phyloP scores from a whole-genome alignment of 2,797 vertebrate species.

The Lophotriccus pileatus region DNA sequence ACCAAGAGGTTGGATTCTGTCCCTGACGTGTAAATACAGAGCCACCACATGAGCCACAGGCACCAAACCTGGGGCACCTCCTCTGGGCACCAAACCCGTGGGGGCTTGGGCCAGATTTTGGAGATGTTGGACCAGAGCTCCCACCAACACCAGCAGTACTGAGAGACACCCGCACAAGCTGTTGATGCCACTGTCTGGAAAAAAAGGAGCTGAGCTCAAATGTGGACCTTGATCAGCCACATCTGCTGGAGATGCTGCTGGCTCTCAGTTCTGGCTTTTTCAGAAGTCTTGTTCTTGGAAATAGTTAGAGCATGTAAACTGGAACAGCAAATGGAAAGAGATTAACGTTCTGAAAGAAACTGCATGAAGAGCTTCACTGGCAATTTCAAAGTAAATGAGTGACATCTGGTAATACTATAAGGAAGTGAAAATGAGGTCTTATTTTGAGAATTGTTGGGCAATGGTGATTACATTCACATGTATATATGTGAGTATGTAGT shows the following conservation, averaged over 20 bases:
- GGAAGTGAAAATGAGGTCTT: not conserved
- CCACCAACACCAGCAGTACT: not conserved
- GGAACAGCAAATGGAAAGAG: not conserved
- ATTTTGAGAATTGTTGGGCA: not conserved
- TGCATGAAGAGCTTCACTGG: not conserved
- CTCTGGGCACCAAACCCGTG: not conserved
- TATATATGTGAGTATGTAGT: too few species aligned
- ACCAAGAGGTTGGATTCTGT: not conserved
- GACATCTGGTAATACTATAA: not conserved
- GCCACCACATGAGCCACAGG: not conserved
- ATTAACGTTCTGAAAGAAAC: not conserved
- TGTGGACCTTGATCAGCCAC: not conserved
- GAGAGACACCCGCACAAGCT: rapidly evolving
- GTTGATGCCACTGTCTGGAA: not conserved
- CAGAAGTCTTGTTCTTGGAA: not conserved
- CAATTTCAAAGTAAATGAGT: not conserved
- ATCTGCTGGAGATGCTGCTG: not conserved
- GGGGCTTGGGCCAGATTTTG: rapidly evolving
- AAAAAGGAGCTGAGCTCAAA: not conserved
- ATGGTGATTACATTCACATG: not conserved
- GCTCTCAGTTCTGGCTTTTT: not conserved
- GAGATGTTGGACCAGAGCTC: not conserved
- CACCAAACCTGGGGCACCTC: not conserved
- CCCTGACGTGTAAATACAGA: rapidly evolving
- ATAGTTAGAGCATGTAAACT: not conserved